These are phyloP conservation scores for Catamblyrhynchus diadema DNA, from an alignment of 2,797 vertebrate species.

Conservation along the genomic window DNA sequence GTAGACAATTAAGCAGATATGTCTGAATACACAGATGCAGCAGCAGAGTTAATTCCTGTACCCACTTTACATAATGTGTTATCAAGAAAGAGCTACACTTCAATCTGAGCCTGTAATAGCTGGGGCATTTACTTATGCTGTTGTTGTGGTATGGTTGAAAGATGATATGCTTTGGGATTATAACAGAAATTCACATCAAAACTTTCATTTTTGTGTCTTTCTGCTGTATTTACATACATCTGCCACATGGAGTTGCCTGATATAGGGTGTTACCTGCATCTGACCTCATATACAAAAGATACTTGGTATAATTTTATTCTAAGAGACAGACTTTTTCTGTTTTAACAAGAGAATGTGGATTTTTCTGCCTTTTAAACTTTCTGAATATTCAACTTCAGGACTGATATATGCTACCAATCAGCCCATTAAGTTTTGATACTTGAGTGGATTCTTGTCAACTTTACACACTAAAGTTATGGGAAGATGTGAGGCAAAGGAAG, in stretches of 20 bases:
- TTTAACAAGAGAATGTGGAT: slow-evolving; percentile 38
- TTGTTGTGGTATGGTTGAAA: background rate
- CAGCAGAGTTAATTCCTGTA: background rate
- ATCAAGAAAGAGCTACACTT: background rate
- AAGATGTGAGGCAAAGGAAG: background rate
- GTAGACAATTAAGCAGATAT: background rate
- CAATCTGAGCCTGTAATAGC: background rate
- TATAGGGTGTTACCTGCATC: background rate
- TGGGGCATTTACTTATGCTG: background rate
- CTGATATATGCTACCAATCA: background rate
- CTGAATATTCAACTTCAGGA: slow-evolving; percentile 34
- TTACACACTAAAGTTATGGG: background rate
- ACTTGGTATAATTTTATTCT: slow-evolving; percentile 24
- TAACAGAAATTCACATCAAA: background rate
- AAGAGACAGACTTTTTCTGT: slow-evolving; percentile 12
- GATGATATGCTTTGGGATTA: background rate
- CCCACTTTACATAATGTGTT: background rate
- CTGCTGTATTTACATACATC: slow-evolving; percentile 13
- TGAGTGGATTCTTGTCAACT: background rate
- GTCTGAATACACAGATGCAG: background rate
- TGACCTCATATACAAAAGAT: background rate
- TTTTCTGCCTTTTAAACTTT: slow-evolving; percentile 56
- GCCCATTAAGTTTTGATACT: slow-evolving; percentile 18
- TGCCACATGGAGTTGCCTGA: slow-evolving; percentile 38
- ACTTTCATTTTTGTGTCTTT: background rate